Base-by-base conservation (phyloP, 2,797 vertebrate genomes). In the Dendrocincla fuliginosa region DNA sequence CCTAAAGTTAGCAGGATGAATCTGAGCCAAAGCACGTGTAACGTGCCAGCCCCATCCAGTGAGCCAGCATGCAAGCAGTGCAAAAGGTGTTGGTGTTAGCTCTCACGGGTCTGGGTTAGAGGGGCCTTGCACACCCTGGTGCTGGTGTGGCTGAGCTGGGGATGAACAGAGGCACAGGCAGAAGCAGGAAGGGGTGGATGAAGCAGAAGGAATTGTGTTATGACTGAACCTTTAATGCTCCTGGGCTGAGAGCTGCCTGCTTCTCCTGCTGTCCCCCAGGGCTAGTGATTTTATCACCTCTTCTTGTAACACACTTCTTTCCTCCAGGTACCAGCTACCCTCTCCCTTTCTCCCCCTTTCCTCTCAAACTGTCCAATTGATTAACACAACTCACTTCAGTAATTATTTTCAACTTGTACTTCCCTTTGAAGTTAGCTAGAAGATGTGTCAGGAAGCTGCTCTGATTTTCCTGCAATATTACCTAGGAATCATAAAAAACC, bases 311-410 rank as follows among this genome's bases (percentile, higher is more conserved):
- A 73, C 24, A 16, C 24, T 85, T 70, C 41, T 71, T 87, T 71
- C 22, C 46, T 85, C 13, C 14, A 16, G 22, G 2, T 46, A 71
- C 17, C 13, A 81, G n/a, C 32, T 75, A 12, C 41, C 5, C 14
- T 53, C 44, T 49, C 9, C 4, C 1, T 3, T 1, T 10, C 5
- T 14, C 3, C 17, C 27, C 32, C 4, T 4, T 8, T 42, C 16
- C 37, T 28, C 55, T 55, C 35, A 63, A 59, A 69, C 52, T 86
- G 46, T 65, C 59, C 28, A 63, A 11, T 7, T 49, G 28, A 63
- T 90, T 78, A 81, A 24, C 35, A 23, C 13, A 69, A 47, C 55
- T 49, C n/a, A 33, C 12, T 79, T 71, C 42, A 78, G 30, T 42
- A 42, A 64, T 57, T 32, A 28, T 59, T 87, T 93, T 68, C 33